Conservation (phyloP, 2,113 vertebrate genomes). For the Charadrius vociferus region DNA sequence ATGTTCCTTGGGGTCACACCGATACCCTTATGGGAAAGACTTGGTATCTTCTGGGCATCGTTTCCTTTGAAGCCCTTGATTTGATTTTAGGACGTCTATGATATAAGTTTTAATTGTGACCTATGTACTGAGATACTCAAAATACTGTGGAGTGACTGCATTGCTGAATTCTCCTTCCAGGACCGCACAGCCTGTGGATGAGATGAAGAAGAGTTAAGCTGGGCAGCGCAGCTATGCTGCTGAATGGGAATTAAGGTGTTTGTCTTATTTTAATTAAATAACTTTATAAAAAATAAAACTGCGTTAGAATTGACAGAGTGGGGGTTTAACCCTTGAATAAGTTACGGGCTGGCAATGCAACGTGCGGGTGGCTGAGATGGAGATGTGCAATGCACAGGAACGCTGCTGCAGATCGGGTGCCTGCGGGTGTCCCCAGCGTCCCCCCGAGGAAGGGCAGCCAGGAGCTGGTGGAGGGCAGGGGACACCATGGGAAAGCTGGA, state of each 20-base stretch:
- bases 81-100: background rate
- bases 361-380: background rate
- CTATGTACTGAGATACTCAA: background rate
- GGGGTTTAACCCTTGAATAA: background rate
- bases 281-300: background rate
- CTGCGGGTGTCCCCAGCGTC: too few species aligned
- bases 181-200: background rate
- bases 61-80: background rate
- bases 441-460: background rate
- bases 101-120: background rate
- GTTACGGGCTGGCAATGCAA: background rate
- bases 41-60: background rate
- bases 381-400: too few species aligned
- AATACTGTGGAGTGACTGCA: background rate
- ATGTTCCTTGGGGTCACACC: background rate
- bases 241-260: background rate
- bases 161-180: background rate
- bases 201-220: background rate
- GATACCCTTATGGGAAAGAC: background rate
- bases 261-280: background rate
- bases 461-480: background rate
- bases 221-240: background rate
- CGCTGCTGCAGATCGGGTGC: background rate
- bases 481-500: background rate
- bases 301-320: background rate